Base-by-base conservation (phyloP, 2,113 vertebrate genomes). In the Aspidoscelis tigris region DNA sequence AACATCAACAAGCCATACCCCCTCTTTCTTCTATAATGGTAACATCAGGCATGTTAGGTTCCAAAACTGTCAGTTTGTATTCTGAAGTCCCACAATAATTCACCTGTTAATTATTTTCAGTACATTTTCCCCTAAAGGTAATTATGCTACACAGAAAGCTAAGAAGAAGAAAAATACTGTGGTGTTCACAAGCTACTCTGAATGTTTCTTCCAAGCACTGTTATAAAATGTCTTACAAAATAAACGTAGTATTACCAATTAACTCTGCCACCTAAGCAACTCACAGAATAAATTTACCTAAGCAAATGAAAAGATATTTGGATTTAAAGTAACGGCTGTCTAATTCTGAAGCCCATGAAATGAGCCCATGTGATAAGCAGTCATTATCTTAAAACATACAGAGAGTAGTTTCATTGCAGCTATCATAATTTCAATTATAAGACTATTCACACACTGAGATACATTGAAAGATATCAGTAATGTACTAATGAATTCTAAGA, bases 291-390 rank as follows among this genome's bases (percentile, higher is more conserved):
- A 86, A 87, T 83, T 20, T 65, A 81, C 7, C 4, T 2, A 72
- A 83, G 58, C 64, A 87, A 86, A 87, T 82, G 33, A 10, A 86
- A 81, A 89, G 6, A 5, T 84, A 33, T 81, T 83, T 50, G 7
- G n/a, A 53, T 20, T 84, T 80, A 74, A 0, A 84, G 65, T 20
- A 14, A 4, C 44, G 33, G 16, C 4, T 21, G 1, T 82, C 41
- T 72, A 43, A 43, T 74, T 74, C 72, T 74, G 43, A 24, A 21
- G 4, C 20, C 18, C 8, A 47, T 10, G 9, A 61, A 61, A 61
- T 33, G 11, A 47, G 43, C 24, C 44, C 44, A 77, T 77, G 33
- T 39, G 14, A 33, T 33, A 3, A 18, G 7, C n/a, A 58, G 3
- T 9, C 21, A 47, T 74, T 47, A 44, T 16, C 72, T 74, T 47